Conservation (phyloP, 2,113 vertebrate species). For the Scomber scombrus region DNA sequence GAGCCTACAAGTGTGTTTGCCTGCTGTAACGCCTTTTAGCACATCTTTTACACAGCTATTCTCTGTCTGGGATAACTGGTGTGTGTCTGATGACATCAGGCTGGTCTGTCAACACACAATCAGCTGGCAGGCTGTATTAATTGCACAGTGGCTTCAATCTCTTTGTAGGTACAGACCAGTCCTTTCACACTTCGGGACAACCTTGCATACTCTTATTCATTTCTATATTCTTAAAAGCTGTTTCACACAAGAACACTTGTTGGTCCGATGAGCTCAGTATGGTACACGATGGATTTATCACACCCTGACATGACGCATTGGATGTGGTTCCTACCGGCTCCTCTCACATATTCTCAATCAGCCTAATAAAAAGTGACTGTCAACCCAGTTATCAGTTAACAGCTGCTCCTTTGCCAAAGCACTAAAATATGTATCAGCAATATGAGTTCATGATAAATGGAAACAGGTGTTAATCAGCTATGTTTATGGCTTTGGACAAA, state of each 20-base stretch:
- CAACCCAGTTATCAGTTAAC: conserved; percentile 10
- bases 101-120: conserved; percentile 67
- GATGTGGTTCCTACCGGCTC: not conserved
- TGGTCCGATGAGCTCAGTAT: conserved; percentile 28
- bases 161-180: conserved; percentile 28
- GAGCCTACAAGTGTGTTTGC: conserved; percentile 3
- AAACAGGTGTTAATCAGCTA: conserved; percentile 4
- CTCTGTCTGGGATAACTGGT: conserved; percentile 44
- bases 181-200: conserved; percentile 17
- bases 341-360: conserved; percentile 18
- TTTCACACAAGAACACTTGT: conserved; percentile 47
- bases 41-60: conserved; percentile 50
- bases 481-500: conserved; percentile 6
- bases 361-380: conserved; percentile 27
- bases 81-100: conserved; percentile 62
- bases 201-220: conserved; percentile 30
- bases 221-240: conserved; percentile 52
- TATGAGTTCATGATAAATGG: conserved; percentile 7
- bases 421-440: conserved; percentile 19
- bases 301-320: not conserved
- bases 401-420: conserved; percentile 24
- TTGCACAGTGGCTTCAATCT: conserved; percentile 50
- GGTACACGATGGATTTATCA: conserved; percentile 29
- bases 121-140: conserved; percentile 52
- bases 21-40: conserved; percentile 17